Conservation (phyloP, 2,113 vertebrate genomes). For the Sakesphorus luctuosus region DNA sequence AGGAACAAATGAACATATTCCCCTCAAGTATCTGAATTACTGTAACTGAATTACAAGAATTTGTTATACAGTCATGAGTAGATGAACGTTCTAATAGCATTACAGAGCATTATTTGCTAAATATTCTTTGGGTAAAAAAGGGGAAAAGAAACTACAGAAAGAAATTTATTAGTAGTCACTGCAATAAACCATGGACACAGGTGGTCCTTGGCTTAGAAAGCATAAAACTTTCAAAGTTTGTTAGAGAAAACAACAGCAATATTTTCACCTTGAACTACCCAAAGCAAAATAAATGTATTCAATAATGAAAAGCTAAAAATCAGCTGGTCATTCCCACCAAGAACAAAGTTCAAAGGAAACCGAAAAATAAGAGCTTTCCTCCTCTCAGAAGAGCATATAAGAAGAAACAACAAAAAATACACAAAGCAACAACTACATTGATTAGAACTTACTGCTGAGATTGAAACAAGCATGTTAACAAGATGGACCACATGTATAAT, state of each 20-base stretch:
- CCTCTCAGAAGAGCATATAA: neutral
- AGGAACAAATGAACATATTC: neutral
- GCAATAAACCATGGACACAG: neutral
- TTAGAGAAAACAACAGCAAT: neutral
- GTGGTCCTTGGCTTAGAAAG: neutral
- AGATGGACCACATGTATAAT: fast-evolving
- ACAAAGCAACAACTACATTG: neutral
- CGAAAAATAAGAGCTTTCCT: neutral
- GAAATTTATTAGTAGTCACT: neutral
- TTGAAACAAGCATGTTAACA: neutral
- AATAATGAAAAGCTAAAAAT: neutral
- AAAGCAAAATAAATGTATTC: neutral
- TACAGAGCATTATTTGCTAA: neutral
- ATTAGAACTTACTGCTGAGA: neutral
- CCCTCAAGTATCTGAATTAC: neutral
- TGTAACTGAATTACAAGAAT: neutral
- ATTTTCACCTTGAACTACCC: neutral
- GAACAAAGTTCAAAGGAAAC: neutral
- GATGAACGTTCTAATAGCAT: neutral
- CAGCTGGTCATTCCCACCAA: neutral
- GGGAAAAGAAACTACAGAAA: neutral
- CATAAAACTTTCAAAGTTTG: neutral
- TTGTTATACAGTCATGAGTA: neutral
- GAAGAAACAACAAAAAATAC: too few relatives aligned
- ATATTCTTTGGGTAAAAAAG: neutral